These are phyloP conservation scores for Orchestes rusci DNA, from an alignment of 2,888 invertebrate genomes.

Conservation along the genomic window DNA sequence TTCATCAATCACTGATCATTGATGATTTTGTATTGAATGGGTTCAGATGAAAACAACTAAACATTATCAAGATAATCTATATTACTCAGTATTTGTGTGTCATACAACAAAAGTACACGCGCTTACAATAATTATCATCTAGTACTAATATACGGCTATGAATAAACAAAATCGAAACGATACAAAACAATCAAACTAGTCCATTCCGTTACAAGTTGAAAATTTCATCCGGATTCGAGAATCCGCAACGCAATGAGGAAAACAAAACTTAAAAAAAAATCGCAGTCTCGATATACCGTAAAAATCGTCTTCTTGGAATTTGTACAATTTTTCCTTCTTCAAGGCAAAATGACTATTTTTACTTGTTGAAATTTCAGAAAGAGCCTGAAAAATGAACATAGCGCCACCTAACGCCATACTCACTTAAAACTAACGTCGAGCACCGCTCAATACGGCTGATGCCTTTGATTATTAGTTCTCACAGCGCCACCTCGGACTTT, in stretches of 20 bases:
- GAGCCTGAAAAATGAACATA: not conserved
- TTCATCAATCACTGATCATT: no score
- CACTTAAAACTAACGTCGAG: slow-evolving; percentile 15
- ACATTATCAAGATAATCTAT: no score
- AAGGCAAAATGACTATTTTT: not conserved
- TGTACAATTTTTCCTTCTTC: not conserved
- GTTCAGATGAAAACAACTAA: no score
- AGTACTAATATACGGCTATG: not conserved
- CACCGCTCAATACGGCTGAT: slow-evolving; percentile 70
- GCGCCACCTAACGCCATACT: slow-evolving; percentile 5
- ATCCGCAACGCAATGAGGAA: no score
- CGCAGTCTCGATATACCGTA: not conserved
- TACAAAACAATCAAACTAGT: not conserved
- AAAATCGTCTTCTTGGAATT: not conserved
- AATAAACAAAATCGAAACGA: slow-evolving; percentile 1
- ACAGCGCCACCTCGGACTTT: slow-evolving; percentile 59
- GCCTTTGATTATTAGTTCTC: slow-evolving; percentile 66
- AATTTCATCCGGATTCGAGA: no score
- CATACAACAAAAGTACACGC: slow-evolving; percentile 16
- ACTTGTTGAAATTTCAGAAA: slow-evolving; percentile 1
- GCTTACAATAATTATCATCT: slow-evolving; percentile 12
- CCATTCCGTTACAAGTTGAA: no score
- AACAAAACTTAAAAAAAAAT: slow-evolving; percentile 2
- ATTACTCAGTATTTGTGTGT: no score
- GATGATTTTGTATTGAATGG: no score